These are phyloP conservation scores for Drosophila lutescens DNA, from an alignment of 2,888 invertebrate genomes.

Conservation along the genomic window DNA sequence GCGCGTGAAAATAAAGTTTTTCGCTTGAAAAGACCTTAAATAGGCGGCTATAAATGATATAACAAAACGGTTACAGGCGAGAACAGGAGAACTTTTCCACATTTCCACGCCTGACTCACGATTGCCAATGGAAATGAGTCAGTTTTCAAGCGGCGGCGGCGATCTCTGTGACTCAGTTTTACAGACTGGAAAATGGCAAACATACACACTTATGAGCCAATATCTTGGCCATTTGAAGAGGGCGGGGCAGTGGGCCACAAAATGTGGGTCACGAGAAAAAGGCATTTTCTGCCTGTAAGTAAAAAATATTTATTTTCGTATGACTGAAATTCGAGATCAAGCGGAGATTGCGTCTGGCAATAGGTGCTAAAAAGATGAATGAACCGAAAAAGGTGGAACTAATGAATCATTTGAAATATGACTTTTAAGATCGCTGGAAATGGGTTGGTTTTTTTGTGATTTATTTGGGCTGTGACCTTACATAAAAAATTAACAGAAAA, in stretches of 20 bases:
- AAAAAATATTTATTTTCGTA: neutral
- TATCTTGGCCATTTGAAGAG: conserved; percentile 32
- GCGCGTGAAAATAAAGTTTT: conserved; percentile 80
- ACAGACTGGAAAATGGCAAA: conserved; percentile 2
- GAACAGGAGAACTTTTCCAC: conserved; percentile 10
- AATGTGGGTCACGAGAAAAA: conserved; percentile 67
- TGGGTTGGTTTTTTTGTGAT: neutral
- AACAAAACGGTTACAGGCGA: conserved; percentile 42
- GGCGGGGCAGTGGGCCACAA: conserved; percentile 50
- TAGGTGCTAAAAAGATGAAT: conserved; percentile 20
- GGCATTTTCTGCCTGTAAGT: conserved; percentile 53
- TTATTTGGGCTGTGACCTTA: conserved; percentile 12
- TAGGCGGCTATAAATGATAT: conserved; percentile 73
- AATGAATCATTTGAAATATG: conserved; percentile 8
- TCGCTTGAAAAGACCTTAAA: conserved; percentile 78
- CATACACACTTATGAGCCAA: neutral
- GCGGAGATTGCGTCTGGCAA: conserved; percentile 3
- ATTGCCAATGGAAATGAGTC: conserved; percentile 29
- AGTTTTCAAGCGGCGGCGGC: conserved; percentile 15
- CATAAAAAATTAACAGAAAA: neutral
- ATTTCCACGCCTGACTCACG: conserved; percentile 36
- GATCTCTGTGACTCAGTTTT: conserved; percentile 48
- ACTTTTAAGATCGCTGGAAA: neutral
- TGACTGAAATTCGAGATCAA: conserved; percentile 29
- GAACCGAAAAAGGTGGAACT: conserved; percentile 10